Conservation (phyloP, 2,888 invertebrate genomes). For the Drosophila leonis region DNA sequence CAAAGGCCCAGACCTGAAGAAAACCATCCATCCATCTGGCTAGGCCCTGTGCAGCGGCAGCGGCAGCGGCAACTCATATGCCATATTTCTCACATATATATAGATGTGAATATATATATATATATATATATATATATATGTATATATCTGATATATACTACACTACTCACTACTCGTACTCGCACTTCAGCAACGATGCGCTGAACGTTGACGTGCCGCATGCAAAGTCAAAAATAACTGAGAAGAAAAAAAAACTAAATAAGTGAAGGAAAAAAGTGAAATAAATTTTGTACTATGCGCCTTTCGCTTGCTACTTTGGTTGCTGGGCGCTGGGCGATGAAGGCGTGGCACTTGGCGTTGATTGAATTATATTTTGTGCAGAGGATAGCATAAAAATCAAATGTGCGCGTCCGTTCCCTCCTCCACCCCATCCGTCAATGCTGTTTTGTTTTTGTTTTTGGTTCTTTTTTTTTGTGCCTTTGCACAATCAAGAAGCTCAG, state of each 20-base stretch:
- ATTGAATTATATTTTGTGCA: conserved; percentile 77
- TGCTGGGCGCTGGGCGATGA: not conserved
- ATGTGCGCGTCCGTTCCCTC: conserved; percentile 43
- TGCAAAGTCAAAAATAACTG: conserved; percentile 77
- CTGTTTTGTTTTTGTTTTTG: not conserved
- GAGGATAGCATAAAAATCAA: conserved; percentile 75
- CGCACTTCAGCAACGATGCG: conserved; percentile 70
- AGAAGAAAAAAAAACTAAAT: conserved; percentile 26
- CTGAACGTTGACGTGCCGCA: conserved; percentile 74
- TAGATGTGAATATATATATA: conserved; percentile 7
- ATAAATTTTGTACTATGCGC: conserved; percentile 26
- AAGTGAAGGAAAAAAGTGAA: conserved; percentile 13
- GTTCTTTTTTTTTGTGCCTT: conserved; percentile 15
- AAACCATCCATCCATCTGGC: conserved; percentile 59
- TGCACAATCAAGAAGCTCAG: conserved; percentile 55
- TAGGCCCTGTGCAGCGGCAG: conserved; percentile 32
- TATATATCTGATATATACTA: conserved; percentile 17
- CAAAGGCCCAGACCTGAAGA: conserved; percentile 33
- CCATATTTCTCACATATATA: conserved; percentile 69
- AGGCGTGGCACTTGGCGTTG: conserved; percentile 80
- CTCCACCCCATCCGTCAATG: not conserved
- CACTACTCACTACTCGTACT: conserved; percentile 17
- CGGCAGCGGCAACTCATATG: conserved; percentile 64
- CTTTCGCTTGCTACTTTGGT: conserved; percentile 32
- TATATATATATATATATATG: conserved; percentile 15